Percentiles rank a stretch among this genome's conserved stretches.
Conservation (phyloP, 2,797 vertebrate genomes). For the Argyrosomus regius region DNA sequence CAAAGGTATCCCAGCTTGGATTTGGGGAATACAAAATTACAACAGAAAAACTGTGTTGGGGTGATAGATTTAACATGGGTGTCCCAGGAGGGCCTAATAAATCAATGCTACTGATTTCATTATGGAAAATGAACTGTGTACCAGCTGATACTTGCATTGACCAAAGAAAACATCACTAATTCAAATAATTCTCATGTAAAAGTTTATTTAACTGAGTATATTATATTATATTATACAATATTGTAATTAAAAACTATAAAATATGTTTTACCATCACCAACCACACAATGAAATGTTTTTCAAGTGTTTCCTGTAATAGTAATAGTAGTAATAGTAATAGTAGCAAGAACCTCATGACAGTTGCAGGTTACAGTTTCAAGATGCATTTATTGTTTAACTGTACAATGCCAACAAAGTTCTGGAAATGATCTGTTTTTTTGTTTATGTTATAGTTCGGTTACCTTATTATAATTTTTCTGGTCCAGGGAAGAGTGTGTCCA, state of each 20-base stretch:
- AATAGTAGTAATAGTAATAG: background rate
- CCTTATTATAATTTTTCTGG: constrained; percentile 1
- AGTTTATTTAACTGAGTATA: background rate
- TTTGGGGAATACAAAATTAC: background rate
- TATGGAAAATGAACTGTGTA: background rate
- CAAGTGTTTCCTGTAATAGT: constrained; percentile 1
- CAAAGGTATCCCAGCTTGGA: background rate
- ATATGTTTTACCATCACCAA: background rate
- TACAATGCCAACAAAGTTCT: constrained; percentile 17
- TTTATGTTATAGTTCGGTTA: constrained; percentile 11
- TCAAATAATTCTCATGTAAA: background rate
- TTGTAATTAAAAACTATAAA: background rate
- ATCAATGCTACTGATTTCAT: background rate
- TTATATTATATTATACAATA: too few relatives aligned
- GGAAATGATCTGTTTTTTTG: constrained; percentile 18
- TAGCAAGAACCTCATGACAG: background rate
- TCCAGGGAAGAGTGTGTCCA: constrained; percentile 6
- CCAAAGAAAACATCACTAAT: background rate
- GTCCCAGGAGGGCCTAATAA: background rate
- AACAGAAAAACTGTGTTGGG: background rate
- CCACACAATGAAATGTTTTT: background rate
- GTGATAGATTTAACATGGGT: background rate
- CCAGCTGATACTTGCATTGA: background rate
- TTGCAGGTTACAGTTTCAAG: background rate
- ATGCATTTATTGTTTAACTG: constrained; percentile 2